Evolutionary conservation across 2,888 invertebrate genomes (phyloP).

Genomic region (Morpho achilles): DNA sequence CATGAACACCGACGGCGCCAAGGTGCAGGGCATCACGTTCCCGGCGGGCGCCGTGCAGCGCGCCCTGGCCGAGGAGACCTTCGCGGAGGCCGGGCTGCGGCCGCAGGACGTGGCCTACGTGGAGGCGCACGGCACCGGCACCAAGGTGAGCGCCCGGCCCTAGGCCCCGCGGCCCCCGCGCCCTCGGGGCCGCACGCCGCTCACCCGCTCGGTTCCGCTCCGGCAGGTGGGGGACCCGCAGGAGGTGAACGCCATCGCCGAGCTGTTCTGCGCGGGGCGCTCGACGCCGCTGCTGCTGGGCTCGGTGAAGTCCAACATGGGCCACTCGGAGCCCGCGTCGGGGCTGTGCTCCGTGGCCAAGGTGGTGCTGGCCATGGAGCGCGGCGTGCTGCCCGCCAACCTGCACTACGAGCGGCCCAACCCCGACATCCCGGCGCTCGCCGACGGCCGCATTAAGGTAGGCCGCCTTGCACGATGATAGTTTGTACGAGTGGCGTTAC

Average conservation of each 20-base stretch:
- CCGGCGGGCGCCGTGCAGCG: conserved; percentile 91
- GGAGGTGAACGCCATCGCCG: conserved; percentile 96
- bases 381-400: conserved; percentile 92
- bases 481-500: no score
- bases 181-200: not conserved
- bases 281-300: conserved; percentile 91
- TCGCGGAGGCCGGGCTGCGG: conserved; percentile 88
- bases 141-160: conserved; percentile 80
- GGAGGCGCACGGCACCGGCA: conserved; percentile 99
- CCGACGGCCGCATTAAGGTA: conserved; percentile 92
- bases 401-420: conserved; percentile 94
- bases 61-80: conserved; percentile 90
- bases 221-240: conserved; percentile 96
- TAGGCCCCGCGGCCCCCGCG: no score
- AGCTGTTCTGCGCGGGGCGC: conserved; percentile 92
- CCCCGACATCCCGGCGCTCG: conserved; percentile 92
- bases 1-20: conserved; percentile 95
- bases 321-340: conserved; percentile 96
- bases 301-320: conserved; percentile 99
- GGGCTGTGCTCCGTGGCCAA: conserved; percentile 95
- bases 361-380: conserved; percentile 95
- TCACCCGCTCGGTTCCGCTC: conserved; percentile 6
- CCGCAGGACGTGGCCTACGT: conserved; percentile 93
- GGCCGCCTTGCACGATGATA: not conserved
- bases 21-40: conserved; percentile 93